These are phyloP conservation scores for Apotomis betuletana DNA, from an alignment of 2,888 invertebrate genomes.

Conservation along the genomic window DNA sequence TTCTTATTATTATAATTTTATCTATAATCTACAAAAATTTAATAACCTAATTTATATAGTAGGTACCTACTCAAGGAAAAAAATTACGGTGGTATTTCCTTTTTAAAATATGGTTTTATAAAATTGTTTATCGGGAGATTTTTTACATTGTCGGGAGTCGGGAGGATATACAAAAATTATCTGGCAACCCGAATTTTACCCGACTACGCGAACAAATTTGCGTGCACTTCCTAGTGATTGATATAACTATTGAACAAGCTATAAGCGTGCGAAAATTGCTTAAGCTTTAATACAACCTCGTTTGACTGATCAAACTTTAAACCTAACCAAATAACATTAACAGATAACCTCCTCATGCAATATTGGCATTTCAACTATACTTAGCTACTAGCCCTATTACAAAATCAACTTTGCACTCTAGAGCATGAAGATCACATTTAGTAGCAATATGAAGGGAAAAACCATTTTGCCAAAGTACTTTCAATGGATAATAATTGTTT, in stretches of 20 bases:
- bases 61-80: too few species aligned
- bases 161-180: too few species aligned
- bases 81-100: too few species aligned
- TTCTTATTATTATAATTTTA: too few species aligned
- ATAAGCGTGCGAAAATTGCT: slow-evolving; percentile 2
- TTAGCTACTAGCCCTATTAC: not conserved
- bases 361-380: slow-evolving; percentile 7
- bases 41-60: too few species aligned
- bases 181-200: too few species aligned
- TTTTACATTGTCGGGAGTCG: too few species aligned
- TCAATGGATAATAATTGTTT: slow-evolving; percentile 9
- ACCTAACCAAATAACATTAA: not conserved
- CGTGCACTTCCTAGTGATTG: too few species aligned
- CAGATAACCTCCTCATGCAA: not conserved
- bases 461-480: not conserved
- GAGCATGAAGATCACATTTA: not conserved
- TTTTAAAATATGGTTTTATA: too few species aligned
- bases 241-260: not conserved
- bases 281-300: slow-evolving; percentile 9
- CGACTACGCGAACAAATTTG: too few species aligned
- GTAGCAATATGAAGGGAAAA: not conserved
- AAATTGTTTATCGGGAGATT: too few species aligned
- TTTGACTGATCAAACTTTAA: slow-evolving; percentile 15
- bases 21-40: too few species aligned
- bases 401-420: slow-evolving; percentile 7